Conservation (phyloP, 30 jellyfish, hydroid and myxozoan species). For the Morbakka virulenta region DNA sequence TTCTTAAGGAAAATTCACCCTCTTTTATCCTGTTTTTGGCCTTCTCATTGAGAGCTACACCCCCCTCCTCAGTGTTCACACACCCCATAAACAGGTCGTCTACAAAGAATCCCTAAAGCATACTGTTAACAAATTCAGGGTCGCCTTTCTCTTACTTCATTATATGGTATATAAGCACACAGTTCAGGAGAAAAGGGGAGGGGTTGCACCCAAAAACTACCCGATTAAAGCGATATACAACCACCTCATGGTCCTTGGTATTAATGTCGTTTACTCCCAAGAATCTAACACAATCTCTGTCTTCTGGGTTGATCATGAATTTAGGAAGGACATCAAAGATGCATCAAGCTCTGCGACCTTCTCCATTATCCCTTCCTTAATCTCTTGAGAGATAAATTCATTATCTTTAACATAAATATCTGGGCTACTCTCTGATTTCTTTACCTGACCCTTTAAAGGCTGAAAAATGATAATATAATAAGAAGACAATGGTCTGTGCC, state of each 20-base stretch:
- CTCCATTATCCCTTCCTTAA: conserved; percentile 16
- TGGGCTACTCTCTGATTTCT: conserved; percentile 23
- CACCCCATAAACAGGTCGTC: conserved; percentile 38
- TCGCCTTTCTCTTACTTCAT: conserved; percentile 28
- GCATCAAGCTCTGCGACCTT: conserved; percentile 30
- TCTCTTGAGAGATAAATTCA: conserved; percentile 15
- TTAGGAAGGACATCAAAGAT: conserved; percentile 16
- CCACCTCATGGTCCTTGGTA: background rate
- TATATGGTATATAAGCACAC: conserved; percentile 38
- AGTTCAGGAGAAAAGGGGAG: conserved; percentile 21
- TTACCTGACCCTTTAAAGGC: conserved; percentile 27
- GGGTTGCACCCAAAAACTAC: conserved; percentile 27
- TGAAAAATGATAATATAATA: background rate
- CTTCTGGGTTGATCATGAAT: conserved; percentile 9
- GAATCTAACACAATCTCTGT: conserved; percentile 31
- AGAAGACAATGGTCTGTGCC: conserved; percentile 22
- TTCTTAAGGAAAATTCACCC: conserved; percentile 40
- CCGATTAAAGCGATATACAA: too few relatives aligned
- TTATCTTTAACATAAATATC: conserved; percentile 13
- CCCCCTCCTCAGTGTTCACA: background rate
- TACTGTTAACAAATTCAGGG: conserved; percentile 18
- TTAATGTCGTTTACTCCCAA: conserved; percentile 19
- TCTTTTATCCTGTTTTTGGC: conserved; percentile 49
- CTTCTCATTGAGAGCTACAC: conserved; percentile 26
- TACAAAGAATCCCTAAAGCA: conserved; percentile 43